These are phyloP conservation scores for Glyptemys insculpta DNA, from an alignment of 2,797 vertebrate genomes.

Conservation along the genomic window DNA sequence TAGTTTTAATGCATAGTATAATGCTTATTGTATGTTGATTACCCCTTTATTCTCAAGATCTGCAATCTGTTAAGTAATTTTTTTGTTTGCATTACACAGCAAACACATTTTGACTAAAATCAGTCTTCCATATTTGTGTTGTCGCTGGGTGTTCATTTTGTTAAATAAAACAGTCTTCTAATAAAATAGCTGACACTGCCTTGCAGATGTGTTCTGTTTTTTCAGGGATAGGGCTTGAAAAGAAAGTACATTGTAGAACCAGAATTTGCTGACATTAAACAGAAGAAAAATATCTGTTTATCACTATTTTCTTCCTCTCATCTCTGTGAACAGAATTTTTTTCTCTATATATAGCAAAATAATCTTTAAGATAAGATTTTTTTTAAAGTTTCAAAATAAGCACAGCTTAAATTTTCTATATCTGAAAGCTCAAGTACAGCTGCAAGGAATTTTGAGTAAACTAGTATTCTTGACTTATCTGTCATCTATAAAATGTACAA, in stretches of 20 bases:
- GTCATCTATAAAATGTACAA: conserved; percentile 81
- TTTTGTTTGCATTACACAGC: conserved; percentile 58
- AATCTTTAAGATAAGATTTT: conserved; percentile 46
- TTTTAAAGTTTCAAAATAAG: conserved; percentile 59
- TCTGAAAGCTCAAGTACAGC: conserved; percentile 69
- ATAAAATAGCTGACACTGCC: background rate
- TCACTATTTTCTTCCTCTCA: conserved; percentile 38
- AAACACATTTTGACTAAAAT: conserved; percentile 64
- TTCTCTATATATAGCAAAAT: conserved; percentile 28
- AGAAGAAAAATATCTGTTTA: conserved; percentile 4
- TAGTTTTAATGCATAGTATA: conserved; percentile 75
- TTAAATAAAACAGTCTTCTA: background rate
- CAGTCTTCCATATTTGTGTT: conserved; percentile 54
- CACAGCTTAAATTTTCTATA: conserved; percentile 70
- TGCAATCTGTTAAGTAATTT: conserved; percentile 77
- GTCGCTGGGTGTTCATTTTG: background rate
- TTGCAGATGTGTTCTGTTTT: background rate
- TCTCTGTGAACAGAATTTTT: background rate
- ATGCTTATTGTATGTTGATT: conserved; percentile 77
- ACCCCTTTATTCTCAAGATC: conserved; percentile 73
- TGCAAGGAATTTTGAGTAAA: conserved; percentile 74
- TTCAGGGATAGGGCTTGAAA: background rate
- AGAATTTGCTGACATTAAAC: conserved; percentile 20
- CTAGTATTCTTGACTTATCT: conserved; percentile 77
- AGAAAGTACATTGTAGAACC: background rate